Evolutionary conservation across 2,888 invertebrate species (phyloP).

Genomic region (Cephus pygmeus): DNA sequence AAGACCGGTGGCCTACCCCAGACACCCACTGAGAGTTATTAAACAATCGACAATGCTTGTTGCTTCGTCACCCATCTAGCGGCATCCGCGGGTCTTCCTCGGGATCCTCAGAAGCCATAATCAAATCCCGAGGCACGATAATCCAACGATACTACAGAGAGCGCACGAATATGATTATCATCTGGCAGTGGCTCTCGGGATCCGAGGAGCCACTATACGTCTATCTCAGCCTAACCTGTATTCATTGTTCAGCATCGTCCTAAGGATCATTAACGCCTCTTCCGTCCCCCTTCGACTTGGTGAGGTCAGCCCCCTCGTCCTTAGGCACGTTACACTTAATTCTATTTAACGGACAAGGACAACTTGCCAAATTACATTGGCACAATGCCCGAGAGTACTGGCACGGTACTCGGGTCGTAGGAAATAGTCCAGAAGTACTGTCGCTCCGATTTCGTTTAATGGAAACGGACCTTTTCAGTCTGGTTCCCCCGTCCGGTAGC

Average conservation of each 20-base stretch:
- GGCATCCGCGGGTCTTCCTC: conserved; percentile 34
- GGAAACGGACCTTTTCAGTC: neutral
- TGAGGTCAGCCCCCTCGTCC: neutral
- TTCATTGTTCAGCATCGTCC: neutral
- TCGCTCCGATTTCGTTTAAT: neutral
- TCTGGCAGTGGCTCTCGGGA: neutral
- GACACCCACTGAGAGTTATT: conserved; percentile 59
- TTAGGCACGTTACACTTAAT: neutral
- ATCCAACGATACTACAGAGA: conserved; percentile 28
- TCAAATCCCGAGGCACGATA: conserved; percentile 49
- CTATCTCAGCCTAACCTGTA: neutral
- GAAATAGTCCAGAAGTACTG: neutral
- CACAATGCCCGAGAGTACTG: neutral
- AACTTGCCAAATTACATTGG: neutral
- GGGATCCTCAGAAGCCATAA: conserved; percentile 58
- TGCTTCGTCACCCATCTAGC: conserved; percentile 55
- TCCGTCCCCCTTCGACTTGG: too few relatives aligned
- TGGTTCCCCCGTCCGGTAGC: conserved; percentile 34
- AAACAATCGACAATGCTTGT: conserved; percentile 58
- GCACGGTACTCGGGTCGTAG: neutral
- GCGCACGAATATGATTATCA: conserved; percentile 8
- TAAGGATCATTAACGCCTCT: neutral
- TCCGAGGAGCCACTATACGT: neutral
- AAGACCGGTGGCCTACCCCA: conserved; percentile 53
- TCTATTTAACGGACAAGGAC: neutral